A percentile compares a stretch with the other conserved stretches of the same genome.
Conservation (phyloP, 2,888 invertebrate genomes). For the Noctua pronuba region DNA sequence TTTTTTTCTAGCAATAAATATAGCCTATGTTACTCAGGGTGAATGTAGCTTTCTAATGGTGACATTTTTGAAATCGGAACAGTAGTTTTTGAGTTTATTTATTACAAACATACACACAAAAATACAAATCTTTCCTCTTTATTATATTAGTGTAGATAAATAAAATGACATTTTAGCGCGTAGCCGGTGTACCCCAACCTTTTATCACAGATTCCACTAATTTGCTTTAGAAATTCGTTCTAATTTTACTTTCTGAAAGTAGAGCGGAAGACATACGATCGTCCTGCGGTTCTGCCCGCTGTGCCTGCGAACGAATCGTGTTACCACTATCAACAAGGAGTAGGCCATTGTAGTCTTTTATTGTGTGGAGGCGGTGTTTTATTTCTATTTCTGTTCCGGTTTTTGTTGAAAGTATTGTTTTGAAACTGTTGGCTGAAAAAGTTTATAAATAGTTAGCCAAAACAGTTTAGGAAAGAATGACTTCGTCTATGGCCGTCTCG, state of each 20-base stretch:
- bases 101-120: no score
- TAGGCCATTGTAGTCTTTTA: not conserved
- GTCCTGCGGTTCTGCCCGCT: conserved; percentile 44
- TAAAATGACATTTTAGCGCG: no score
- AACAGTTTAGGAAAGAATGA: not conserved
- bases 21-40: no score
- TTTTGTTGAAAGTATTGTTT: conserved; percentile 3
- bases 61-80: no score
- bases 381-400: not conserved
- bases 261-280: conserved; percentile 41
- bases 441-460: not conserved
- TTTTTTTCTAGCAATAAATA: no score
- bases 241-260: conserved; percentile 59
- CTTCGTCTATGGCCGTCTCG: no score
- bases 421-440: not conserved
- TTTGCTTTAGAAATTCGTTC: conserved; percentile 68
- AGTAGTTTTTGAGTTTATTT: no score
- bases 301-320: conserved; percentile 4
- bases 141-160: no score
- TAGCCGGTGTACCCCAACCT: conserved; percentile 27
- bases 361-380: conserved; percentile 7
- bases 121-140: no score
- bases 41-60: no score
- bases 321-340: conserved; percentile 15
- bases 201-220: conserved; percentile 57